Evolutionary conservation across 2,797 vertebrate genomes (phyloP).

Genomic region (Pseudocheirus occidentalis): DNA sequence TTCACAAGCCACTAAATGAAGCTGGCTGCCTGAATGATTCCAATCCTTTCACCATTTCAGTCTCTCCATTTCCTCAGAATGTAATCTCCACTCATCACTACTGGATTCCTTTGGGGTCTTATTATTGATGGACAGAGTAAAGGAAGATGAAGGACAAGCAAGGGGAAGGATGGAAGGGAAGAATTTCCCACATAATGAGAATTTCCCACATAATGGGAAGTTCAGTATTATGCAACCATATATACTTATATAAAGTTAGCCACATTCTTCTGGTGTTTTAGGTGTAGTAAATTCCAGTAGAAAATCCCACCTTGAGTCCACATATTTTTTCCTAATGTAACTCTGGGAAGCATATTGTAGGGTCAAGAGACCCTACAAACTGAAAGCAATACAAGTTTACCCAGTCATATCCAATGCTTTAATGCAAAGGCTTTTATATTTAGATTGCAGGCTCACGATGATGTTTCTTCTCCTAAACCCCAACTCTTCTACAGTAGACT

Average conservation of each 20-base stretch:
- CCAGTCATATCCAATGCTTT: not conserved
- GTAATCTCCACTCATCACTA: conserved; percentile 61
- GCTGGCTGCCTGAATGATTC: conserved; percentile 48
- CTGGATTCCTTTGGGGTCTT: conserved; percentile 56
- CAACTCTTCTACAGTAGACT: not conserved
- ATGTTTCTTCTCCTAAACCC: not conserved
- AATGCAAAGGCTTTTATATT: not conserved
- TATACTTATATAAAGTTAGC: not conserved
- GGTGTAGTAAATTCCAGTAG: conserved; percentile 30
- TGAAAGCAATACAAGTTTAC: not conserved
- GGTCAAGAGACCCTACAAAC: not conserved
- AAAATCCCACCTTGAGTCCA: conserved; percentile 43
- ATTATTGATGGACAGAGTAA: conserved; percentile 51
- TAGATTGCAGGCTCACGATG: not conserved
- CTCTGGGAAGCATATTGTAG: not conserved
- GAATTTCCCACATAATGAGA: not conserved
- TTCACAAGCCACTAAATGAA: conserved; percentile 33
- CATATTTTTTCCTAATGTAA: not conserved
- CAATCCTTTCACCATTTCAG: conserved; percentile 62
- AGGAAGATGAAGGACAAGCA: not conserved
- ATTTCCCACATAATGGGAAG: not conserved
- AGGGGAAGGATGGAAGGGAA: not conserved
- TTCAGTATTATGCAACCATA: not conserved
- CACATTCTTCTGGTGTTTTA: not conserved
- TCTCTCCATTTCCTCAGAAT: conserved; percentile 64